phyloP scores from a whole-genome alignment of 2,113 vertebrate genomes.

The Pseudorhombus dupliciocellatus region DNA sequence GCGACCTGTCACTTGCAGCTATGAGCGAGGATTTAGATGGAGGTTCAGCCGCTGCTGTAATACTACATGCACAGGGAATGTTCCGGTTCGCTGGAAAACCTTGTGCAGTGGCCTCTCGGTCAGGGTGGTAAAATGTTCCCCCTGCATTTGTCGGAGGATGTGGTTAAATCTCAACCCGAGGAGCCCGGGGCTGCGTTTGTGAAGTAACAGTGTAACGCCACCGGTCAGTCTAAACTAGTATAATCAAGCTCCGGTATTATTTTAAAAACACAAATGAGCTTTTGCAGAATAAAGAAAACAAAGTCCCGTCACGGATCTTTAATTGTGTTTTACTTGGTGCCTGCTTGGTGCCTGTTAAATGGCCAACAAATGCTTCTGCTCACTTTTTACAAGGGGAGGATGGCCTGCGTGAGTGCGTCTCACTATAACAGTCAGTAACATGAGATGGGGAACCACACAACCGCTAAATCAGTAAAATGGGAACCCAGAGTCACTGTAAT shows the following conservation, averaged over 20 bases:
- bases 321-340: slow-evolving; percentile 51
- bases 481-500: slow-evolving; percentile 78
- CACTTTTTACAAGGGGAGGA: slow-evolving; percentile 60
- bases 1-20: slow-evolving; percentile 32
- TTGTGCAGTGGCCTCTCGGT: slow-evolving; percentile 57
- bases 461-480: slow-evolving; percentile 80
- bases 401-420: slow-evolving; percentile 70
- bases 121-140: slow-evolving; percentile 63
- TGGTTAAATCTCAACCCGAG: slow-evolving; percentile 56
- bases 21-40: slow-evolving; percentile 10
- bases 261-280: slow-evolving; percentile 29
- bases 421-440: slow-evolving; percentile 76
- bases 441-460: slow-evolving; percentile 77
- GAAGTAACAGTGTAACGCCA: slow-evolving; percentile 43
- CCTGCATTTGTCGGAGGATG: slow-evolving; percentile 63
- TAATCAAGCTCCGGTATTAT: slow-evolving; percentile 16
- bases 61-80: slow-evolving; percentile 59
- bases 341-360: slow-evolving; percentile 50
- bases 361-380: slow-evolving; percentile 48
- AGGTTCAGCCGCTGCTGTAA: slow-evolving; percentile 22
- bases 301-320: slow-evolving; percentile 36
- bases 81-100: slow-evolving; percentile 38
- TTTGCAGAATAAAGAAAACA: slow-evolving; percentile 33
- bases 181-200: slow-evolving; percentile 12
- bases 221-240: slow-evolving; percentile 22